Percentiles rank a stretch among this genome's conserved stretches.
These are phyloP conservation scores for Agrypnia vestita DNA, from an alignment of 1,140 invertebrate species.

Conservation along the genomic window DNA sequence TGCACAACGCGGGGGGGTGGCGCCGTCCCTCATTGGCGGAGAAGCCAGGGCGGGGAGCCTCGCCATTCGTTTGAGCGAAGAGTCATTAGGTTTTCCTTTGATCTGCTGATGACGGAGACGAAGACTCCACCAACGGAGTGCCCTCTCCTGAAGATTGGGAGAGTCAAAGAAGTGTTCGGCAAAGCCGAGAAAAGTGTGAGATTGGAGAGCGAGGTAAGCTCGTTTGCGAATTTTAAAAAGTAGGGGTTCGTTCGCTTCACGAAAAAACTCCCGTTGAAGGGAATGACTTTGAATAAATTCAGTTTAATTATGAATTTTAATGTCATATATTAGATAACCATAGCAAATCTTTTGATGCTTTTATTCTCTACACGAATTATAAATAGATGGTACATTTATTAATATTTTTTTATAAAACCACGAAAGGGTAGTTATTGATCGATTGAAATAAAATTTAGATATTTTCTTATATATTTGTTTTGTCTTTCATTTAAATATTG, in stretches of 20 bases:
- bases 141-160: conserved; percentile 17
- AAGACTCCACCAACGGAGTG: not conserved
- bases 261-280: not conserved
- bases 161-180: not conserved
- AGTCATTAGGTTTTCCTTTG: conserved; percentile 59
- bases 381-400: too few relatives aligned
- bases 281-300: not conserved
- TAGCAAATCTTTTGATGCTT: not conserved
- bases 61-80: conserved; percentile 34
- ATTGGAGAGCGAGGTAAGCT: not conserved
- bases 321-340: not conserved
- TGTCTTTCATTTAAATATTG: too few relatives aligned
- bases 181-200: not conserved
- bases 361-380: too few relatives aligned
- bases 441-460: too few relatives aligned
- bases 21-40: conserved; percentile 30
- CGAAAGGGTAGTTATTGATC: too few relatives aligned
- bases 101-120: conserved; percentile 40
- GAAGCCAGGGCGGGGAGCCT: not conserved
- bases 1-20: conserved; percentile 44
- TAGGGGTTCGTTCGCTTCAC: not conserved
- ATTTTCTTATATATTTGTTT: too few relatives aligned
- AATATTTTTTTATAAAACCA: too few relatives aligned
- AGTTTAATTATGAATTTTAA: not conserved
- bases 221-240: not conserved